Evolutionary conservation across 1,140 invertebrate species (phyloP).

Genomic region (Euwallacea fornicatus): DNA sequence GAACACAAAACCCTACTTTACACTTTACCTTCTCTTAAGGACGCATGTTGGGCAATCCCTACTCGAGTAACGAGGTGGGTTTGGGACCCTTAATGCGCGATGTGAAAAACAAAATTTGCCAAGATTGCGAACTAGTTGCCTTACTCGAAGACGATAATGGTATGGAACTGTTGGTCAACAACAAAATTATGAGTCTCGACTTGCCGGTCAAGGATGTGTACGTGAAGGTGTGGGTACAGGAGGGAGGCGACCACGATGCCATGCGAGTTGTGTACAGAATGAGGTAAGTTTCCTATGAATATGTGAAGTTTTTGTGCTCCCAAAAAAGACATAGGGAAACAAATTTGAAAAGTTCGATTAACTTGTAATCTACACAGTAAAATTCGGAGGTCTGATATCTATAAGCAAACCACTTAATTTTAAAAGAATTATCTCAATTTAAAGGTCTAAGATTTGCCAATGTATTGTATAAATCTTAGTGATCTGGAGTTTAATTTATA

Average conservation of each 20-base stretch:
- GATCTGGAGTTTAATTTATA: no score
- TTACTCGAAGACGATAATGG: constrained; percentile 96
- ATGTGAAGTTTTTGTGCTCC: no score
- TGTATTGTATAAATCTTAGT: no score
- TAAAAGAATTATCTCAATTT: no score
- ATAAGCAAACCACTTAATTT: no score
- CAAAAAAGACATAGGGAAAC: no score
- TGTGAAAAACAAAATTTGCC: constrained; percentile 98
- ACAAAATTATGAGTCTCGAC: constrained; percentile 97
- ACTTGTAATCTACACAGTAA: no score
- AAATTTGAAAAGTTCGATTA: no score
- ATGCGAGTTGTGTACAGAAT: constrained; percentile 99
- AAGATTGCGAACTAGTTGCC: constrained; percentile 95
- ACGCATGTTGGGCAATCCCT: constrained; percentile 97
- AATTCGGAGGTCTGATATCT: no score
- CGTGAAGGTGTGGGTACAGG: constrained; percentile 83
- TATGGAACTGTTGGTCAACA: constrained; percentile 98
- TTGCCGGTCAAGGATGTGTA: constrained; percentile 93
- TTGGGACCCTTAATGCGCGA: constrained; percentile 96
- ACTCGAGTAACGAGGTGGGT: constrained; percentile 89
- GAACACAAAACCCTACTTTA: not conserved
- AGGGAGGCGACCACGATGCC: constrained; percentile 83
- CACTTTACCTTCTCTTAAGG: constrained; percentile 42
- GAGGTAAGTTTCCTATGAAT: constrained; percentile 56
- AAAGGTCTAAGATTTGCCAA: no score